Conservation (phyloP, 2,888 invertebrate species). For the Agrotis puta region DNA sequence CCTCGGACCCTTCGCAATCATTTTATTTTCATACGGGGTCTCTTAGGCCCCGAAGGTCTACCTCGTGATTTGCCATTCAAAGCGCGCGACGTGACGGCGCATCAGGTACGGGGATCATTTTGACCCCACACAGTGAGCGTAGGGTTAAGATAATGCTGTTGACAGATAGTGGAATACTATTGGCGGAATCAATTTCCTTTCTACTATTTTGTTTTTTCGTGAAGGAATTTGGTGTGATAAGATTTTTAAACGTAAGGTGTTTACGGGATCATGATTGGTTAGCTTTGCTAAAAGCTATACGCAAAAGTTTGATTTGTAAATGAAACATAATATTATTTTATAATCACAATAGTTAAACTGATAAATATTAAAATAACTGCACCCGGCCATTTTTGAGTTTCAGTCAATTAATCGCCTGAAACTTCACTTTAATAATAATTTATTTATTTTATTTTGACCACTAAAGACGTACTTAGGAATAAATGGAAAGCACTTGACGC, state of each 20-base stretch:
- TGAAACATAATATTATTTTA: background rate
- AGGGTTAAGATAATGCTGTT: conserved; percentile 86
- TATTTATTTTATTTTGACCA: too few relatives aligned
- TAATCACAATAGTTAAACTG: background rate
- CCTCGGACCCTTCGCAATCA: conserved; percentile 87
- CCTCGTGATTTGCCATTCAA: conserved; percentile 90
- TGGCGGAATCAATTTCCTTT: conserved; percentile 80
- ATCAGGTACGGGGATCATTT: conserved; percentile 82
- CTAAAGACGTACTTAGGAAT: too few relatives aligned
- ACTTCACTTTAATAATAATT: too few relatives aligned
- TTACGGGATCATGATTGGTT: background rate
- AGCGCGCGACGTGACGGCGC: conserved; percentile 84
- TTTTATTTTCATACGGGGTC: conserved; percentile 90
- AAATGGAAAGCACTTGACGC: too few relatives aligned
- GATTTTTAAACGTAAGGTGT: conserved; percentile 5
- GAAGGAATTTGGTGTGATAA: conserved; percentile 17
- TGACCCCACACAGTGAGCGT: conserved; percentile 72
- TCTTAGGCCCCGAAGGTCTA: conserved; percentile 87
- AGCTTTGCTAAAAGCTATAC: background rate
- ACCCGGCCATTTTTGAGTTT: too few relatives aligned
- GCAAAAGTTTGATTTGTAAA: background rate
- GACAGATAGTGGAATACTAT: conserved; percentile 83
- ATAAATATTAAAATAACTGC: too few relatives aligned
- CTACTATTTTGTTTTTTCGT: conserved; percentile 41
- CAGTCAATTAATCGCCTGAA: too few relatives aligned